Evolutionary conservation across 2,888 invertebrate species (phyloP), one percentile per base, ranked within the genome.

Genomic region (Perizoma affinitatum): DNA sequence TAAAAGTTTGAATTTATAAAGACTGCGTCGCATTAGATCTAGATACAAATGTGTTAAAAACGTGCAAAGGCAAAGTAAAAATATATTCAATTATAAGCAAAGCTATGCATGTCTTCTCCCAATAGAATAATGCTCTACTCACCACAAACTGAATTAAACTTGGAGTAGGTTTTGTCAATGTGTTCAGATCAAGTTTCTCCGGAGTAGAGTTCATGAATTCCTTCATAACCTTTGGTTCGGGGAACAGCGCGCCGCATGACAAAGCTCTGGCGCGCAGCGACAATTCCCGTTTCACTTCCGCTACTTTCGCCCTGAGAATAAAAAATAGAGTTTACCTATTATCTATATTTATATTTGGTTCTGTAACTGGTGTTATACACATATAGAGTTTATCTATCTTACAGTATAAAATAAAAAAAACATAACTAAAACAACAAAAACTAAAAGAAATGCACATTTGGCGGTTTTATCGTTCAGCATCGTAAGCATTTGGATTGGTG

Each of bases 101-200:
- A 43, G 8, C 6, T 43, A 6, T 22, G 22, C 22, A 22, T 45
- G 11, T 6, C 6, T 36, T 11, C 8, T 52, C 34, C 33, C 34
- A 34, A n/a, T 36, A 5, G 34, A 35, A 35, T 10, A 38, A 38
- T 5, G 36, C 50, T 22, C 3, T 10, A 68, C 68, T 92, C 88
- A 96, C 96, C 72, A 96, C 88, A 86, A 97, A 96, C 76, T 95
- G 93, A 8, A 94, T 88, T 49, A 96, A 79, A 83, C 95, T 94
- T 0, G 97, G 97, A 68, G 93, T 93, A 5, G 91, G 93, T 94
- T 95, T 95, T 65, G 80, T 83, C 68, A 86, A 72, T 53, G 86
- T 83, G 22, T 95, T 88, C 68, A 94, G 79, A 54, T 90, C 84
- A 4, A 94, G 92, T 9, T 93, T 78, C 35, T 91, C 87, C 6